Conservation (phyloP, 2,888 invertebrate genomes). For the Hydroisotoma schaefferi region DNA sequence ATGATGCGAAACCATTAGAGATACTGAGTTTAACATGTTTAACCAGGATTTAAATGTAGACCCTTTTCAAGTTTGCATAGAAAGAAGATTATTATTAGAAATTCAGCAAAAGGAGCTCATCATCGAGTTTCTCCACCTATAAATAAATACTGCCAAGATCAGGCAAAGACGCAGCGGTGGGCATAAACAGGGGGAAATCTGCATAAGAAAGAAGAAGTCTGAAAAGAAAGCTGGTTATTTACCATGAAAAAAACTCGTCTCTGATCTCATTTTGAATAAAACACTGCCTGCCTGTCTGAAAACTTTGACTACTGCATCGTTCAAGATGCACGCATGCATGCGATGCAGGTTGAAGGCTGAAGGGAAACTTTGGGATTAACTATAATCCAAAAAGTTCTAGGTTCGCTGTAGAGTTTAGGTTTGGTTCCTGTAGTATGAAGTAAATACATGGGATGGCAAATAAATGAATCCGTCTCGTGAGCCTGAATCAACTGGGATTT, state of each 20-base stretch:
- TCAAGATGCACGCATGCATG: slow-evolving; percentile 7
- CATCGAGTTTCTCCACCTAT: too few relatives aligned
- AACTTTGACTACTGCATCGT: background rate
- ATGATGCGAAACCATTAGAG: too few relatives aligned
- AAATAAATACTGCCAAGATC: too few relatives aligned
- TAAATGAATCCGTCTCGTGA: slow-evolving; percentile 5
- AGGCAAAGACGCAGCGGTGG: too few relatives aligned
- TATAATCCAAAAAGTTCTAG: slow-evolving; percentile 6
- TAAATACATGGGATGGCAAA: background rate
- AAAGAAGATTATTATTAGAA: too few relatives aligned
- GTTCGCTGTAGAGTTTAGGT: background rate
- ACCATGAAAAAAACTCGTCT: too few relatives aligned
- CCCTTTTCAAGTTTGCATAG: too few relatives aligned
- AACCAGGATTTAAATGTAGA: too few relatives aligned
- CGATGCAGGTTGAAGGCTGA: slow-evolving; percentile 5
- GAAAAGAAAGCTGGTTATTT: background rate
- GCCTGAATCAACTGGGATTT: background rate
- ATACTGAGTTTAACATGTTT: too few relatives aligned
- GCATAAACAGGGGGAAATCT: too few relatives aligned
- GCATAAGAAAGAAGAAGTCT: slow-evolving; percentile 1
- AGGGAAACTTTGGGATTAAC: slow-evolving; percentile 5
- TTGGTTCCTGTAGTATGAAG: too few relatives aligned
- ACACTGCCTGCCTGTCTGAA: background rate
- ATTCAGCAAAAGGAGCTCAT: too few relatives aligned
- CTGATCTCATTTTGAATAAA: background rate